Evolutionary conservation across 2,888 invertebrate species (phyloP), one percentile per base, ranked within the genome.

Genomic region (Clunio marinus): DNA sequence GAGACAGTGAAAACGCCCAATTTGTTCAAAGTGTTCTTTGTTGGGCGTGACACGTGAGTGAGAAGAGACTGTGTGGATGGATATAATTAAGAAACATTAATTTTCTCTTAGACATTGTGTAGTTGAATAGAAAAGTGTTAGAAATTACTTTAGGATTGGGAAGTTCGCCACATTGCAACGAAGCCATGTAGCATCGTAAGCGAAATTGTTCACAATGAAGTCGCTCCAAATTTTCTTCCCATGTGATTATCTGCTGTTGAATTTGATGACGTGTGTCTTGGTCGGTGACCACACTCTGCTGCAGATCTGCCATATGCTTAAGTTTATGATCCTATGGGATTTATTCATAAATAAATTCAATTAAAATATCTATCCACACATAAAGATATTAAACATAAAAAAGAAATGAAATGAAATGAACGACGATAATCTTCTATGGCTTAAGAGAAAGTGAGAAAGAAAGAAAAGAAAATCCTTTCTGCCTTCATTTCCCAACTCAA

Each of bases 231-330:
- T 96, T 96, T 79, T 96, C 96, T 75, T 97, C 96, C 94, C 96
- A 96, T 77, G 94, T 93, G 70, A 91, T 83, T 77, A 97, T 94
- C 82, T 97, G 96, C 75, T 89, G 89, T 74, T 89, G 90, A 72
- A 97, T 89, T 80, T 96, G 95, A 75, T 92, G 91, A 70, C 93
- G 88, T 70, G 91, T 91, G 74, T 94, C 93, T 60, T 91, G 88
- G 78, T 96, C 96, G 62, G 92, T 89, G 28, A 96, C 93, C 68
- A 96, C 96, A n/a, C 94, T 93, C 80, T 96, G 89, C 80, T 97
- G 96, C 75, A 96, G 83, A 79, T 96, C 96, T n/a, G 96, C 96
- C 96, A 97, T 96, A 77, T 96, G 96, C 78, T 94, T 94, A 81
- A 96, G 82, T 80, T 96, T 96, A 77, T 93, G 91, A 81, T 97